Conservation (phyloP, 2,797 vertebrate species). For the Mycteria americana region DNA sequence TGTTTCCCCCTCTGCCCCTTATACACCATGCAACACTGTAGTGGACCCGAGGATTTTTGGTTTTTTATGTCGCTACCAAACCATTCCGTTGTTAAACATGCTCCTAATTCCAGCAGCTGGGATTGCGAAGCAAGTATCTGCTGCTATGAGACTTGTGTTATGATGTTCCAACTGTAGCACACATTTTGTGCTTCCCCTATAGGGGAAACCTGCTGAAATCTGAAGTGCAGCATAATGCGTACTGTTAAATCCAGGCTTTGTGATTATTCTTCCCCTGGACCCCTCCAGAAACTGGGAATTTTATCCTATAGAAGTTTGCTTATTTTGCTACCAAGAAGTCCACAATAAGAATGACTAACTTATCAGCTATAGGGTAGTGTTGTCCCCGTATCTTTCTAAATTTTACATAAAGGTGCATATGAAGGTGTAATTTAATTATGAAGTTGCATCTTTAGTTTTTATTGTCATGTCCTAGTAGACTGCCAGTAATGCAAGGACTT, state of each 20-base stretch:
- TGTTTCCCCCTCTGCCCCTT: too few relatives aligned
- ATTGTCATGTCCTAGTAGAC: background rate
- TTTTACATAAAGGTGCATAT: background rate
- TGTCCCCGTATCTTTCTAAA: background rate
- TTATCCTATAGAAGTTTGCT: background rate
- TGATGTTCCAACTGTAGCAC: background rate
- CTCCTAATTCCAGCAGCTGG: background rate
- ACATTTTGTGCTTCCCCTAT: rapidly evolving
- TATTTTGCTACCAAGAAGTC: background rate
- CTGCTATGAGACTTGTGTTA: background rate
- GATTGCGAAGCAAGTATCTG: background rate
- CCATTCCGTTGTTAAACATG: background rate
- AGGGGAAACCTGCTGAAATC: background rate
- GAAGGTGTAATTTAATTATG: background rate
- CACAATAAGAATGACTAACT: background rate
- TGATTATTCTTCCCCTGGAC: background rate
- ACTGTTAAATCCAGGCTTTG: background rate
- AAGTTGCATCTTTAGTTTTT: background rate
- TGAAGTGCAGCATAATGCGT: background rate
- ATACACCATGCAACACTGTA: background rate
- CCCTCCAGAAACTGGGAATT: background rate
- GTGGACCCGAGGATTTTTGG: background rate
- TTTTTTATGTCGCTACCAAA: background rate
- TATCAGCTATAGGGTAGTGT: background rate
- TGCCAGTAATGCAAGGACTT: background rate